Evolutionary conservation across 2,888 invertebrate species (phyloP), one percentile per base, ranked within the genome.

Genomic region (Melitaea athalia): DNA sequence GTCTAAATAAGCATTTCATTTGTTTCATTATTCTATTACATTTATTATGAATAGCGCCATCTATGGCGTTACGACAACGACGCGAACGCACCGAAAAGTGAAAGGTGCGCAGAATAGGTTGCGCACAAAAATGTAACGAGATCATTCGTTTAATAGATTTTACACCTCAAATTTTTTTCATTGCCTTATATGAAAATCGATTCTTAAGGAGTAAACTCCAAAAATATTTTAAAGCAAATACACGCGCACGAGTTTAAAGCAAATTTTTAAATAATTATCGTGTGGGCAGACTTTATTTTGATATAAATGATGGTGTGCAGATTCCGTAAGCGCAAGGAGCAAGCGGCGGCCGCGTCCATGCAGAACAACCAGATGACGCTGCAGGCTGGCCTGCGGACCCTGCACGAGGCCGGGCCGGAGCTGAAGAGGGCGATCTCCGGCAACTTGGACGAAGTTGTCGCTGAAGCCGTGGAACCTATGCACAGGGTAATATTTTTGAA

Each of bases 361-460:
- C 67, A 65, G 52, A 85, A 78, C 67, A 96, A 97, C 79, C 97
- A 98, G 55, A 97, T 97, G 75, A 98, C 98, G 0, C 91, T 99
- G 67, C 95, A 99, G 94, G 99, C 99, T 81, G 99, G 99, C 50
- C 93, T 99, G 70, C 94, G 99, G 70, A 99, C 98, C 0, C 93
- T 99, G 64, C 99, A 99, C 85, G 99, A 99, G 86, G 98, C 99
- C 66, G 99, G 99, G 0, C 99, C 99, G 0, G 99, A 99, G 85
- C 93, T 99, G 70, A 98, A 99, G 87, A 94, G 99, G 76, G 98
- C 99, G 31, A 99, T 99, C 77, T 99, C 99, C 47, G 99, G 99
- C 31, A 99, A 99, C 86, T 91, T 99, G 77, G 99, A 99, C 77
- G 98, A 99, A 79, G 93, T 98, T 66, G 94, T 97, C 68, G 97